phyloP scores from a whole-genome alignment of 1,140 invertebrate genomes.

The Acyrthosiphon pisum region DNA sequence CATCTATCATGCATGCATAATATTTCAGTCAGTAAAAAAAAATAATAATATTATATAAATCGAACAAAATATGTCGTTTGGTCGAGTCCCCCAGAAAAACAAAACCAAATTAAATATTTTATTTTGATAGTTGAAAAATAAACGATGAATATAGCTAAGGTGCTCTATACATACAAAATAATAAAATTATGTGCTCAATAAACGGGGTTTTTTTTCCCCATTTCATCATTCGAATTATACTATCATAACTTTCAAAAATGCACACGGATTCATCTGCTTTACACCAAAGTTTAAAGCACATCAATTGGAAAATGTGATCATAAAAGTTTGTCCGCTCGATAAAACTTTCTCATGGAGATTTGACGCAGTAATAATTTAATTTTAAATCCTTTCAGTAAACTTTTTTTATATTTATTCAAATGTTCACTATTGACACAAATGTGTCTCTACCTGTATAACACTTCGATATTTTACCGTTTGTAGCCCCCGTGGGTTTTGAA shows the following conservation, averaged over 20 bases:
- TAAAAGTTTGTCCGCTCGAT: background rate
- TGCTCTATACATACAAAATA: too few relatives aligned
- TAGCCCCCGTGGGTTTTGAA: background rate
- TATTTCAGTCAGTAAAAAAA: background rate
- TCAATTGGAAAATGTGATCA: background rate
- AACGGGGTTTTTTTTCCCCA: background rate
- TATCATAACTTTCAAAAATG: background rate
- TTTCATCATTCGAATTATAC: background rate
- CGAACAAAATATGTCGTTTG: too few relatives aligned
- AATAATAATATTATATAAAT: background rate
- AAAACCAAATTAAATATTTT: background rate
- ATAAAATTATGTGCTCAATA: background rate
- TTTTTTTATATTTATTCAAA: conserved; percentile 18
- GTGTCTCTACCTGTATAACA: background rate
- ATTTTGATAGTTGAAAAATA: background rate
- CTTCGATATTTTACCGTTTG: background rate
- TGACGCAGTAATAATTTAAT: conserved; percentile 3
- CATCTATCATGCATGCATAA: background rate
- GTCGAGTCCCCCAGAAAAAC: background rate
- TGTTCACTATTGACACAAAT: background rate
- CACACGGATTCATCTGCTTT: background rate
- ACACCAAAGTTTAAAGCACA: background rate
- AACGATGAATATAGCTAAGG: background rate
- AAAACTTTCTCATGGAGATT: background rate
- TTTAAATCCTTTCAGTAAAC: background rate